Evolutionary conservation across 1,140 invertebrate species (phyloP), one percentile per base, ranked within the genome.

Genomic region (Cydia strobilella): DNA sequence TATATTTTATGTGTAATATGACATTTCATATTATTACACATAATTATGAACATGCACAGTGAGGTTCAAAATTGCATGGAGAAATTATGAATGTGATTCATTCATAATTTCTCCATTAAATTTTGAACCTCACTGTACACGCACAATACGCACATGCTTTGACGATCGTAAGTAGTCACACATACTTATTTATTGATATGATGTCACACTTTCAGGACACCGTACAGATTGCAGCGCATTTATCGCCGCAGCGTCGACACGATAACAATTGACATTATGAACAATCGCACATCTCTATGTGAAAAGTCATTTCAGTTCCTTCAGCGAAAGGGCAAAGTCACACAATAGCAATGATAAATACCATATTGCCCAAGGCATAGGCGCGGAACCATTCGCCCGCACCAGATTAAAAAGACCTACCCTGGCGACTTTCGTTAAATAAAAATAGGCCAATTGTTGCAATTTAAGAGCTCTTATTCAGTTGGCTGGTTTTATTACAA

Each of bases 271-370:
- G 80, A 78, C 79, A 83, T 82, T 81, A 82, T 25, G 71, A 75
- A 78, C 74, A 76, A 79, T 80, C 79, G 82, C 77, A 81, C 75
- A 81, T 84, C 82, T 3, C 31, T 63, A 73, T 62, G 74, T 79
- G 78, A 78, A 77, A 79, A 81, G 79, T 79, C 76, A 78, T 80
- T 82, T 81, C 76, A 78, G 42, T 79, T 80, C 77, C 80, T 86
- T 85, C 79, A 84, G 79, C 84, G 84, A 88, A 83, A 85, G 83
- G 82, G 82, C 80, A 75, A 77, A 84, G 78, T 72, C 71, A 80
- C 79, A 87, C 85, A 90, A 88, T 85, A 84, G 80, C 81, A 88
- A 85, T 88, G 86, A 89, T 89, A 90, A 90, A 90, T 86, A 83
- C 84, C 79, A 77, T 76, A 85, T 84, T 76, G 89, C 89, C 82